Conservation (phyloP, 2,113 vertebrate species). For the Nothocercus nigrocapillus region DNA sequence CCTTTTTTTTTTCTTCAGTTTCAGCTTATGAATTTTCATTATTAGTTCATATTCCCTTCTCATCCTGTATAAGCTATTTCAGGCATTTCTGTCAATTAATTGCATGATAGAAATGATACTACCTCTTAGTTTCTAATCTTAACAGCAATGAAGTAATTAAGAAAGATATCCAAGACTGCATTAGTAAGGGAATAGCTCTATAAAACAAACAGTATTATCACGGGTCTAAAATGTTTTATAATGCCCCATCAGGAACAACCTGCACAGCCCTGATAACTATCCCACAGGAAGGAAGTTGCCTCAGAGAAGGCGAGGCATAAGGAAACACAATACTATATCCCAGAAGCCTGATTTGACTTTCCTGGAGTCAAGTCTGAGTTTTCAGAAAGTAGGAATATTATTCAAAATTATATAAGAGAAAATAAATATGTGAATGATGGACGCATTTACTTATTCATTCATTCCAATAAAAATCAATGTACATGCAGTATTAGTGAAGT, state of each 20-base stretch:
- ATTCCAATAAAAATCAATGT: not conserved
- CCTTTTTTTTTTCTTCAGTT: not conserved
- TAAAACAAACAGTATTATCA: slow-evolving; percentile 25
- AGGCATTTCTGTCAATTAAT: not conserved
- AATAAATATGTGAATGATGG: not conserved
- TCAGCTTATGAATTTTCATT: not conserved
- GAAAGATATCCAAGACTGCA: not conserved
- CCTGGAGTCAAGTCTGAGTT: not conserved
- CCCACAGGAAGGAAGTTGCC: slow-evolving; percentile 46
- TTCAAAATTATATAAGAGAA: not conserved
- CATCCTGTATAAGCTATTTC: not conserved
- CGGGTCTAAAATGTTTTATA: slow-evolving; percentile 4
- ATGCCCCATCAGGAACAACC: not conserved
- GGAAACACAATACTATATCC: not conserved
- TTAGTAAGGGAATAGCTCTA: not conserved
- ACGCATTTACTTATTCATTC: not conserved
- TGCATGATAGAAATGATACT: not conserved
- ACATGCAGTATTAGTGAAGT: not conserved
- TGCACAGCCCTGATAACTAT: slow-evolving; percentile 32
- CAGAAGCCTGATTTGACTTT: slow-evolving; percentile 1
- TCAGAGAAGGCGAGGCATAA: not conserved
- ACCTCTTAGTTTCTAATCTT: not conserved
- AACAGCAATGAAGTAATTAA: not conserved
- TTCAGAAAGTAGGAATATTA: not conserved
- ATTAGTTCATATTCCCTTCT: not conserved